These are phyloP conservation scores for Willowsia nigromaculata DNA, from an alignment of 2,888 invertebrate genomes.

Conservation along the genomic window DNA sequence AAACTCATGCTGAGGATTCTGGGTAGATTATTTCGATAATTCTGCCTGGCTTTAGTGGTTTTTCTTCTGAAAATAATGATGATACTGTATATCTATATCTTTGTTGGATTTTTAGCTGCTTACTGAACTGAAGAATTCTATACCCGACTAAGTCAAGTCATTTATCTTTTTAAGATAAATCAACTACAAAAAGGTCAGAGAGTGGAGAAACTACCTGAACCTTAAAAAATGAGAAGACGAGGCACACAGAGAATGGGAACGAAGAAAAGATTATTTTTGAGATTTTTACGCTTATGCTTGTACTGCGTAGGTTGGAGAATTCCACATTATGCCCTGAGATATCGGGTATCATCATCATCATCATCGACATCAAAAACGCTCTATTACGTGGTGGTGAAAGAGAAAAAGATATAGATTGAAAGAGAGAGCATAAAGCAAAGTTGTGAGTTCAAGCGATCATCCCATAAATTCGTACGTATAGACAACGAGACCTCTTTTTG, in stretches of 20 bases:
- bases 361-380: neutral
- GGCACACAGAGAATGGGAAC: neutral
- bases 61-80: neutral
- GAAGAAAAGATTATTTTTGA: constrained; percentile 19
- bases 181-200: constrained; percentile 31
- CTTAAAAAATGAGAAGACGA: constrained; percentile 22
- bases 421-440: neutral
- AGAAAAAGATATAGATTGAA: neutral
- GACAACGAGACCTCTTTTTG: constrained; percentile 28
- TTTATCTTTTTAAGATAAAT: constrained; percentile 63
- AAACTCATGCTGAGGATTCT: neutral
- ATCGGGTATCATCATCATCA: constrained; percentile 33
- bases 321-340: neutral
- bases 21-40: neutral
- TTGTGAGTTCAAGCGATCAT: constrained; percentile 27
- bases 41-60: neutral
- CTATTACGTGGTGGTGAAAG: neutral
- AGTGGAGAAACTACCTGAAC: constrained; percentile 38
- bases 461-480: constrained; percentile 27
- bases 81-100: neutral
- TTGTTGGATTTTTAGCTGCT: neutral
- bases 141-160: neutral
- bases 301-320: neutral
- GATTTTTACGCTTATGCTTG: neutral
- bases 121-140: neutral